Evolutionary conservation across 2,888 invertebrate species (phyloP).

Genomic region (Iphiclides podalirius): DNA sequence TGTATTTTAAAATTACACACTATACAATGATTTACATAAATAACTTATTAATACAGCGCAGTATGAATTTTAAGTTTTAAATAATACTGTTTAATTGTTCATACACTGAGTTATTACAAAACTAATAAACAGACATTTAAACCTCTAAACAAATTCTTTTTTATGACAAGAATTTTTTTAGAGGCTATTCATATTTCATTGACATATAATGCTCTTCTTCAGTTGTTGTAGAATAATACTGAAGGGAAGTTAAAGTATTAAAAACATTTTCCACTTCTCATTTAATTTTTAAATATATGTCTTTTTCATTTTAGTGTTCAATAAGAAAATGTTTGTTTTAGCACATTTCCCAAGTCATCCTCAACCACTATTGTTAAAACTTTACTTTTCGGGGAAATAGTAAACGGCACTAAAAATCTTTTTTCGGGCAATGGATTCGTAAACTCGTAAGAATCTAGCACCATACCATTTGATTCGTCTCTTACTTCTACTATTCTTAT

Average conservation of each 20-base stretch:
- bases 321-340: slow-evolving; percentile 82
- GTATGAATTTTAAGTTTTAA: too few relatives aligned
- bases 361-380: slow-evolving; percentile 82
- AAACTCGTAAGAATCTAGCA: slow-evolving; percentile 83
- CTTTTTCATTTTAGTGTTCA: slow-evolving; percentile 40
- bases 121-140: too few relatives aligned
- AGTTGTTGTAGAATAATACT: not conserved
- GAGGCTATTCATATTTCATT: too few relatives aligned
- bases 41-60: too few relatives aligned
- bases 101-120: too few relatives aligned
- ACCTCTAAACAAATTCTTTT: too few relatives aligned
- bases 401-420: slow-evolving; percentile 78
- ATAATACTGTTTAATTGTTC: too few relatives aligned
- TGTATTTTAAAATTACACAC: too few relatives aligned
- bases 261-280: not conserved
- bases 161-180: too few relatives aligned
- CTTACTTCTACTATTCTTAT: slow-evolving; percentile 84
- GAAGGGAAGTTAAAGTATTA: slow-evolving; percentile 1
- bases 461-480: slow-evolving; percentile 80
- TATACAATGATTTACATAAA: too few relatives aligned
- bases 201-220: not conserved
- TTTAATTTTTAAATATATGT: slow-evolving; percentile 16
- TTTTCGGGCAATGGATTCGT: slow-evolving; percentile 78
- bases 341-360: slow-evolving; percentile 84
- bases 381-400: slow-evolving; percentile 69